Base-by-base conservation (phyloP, 2,113 vertebrate species). In the Takifugu flavidus region DNA sequence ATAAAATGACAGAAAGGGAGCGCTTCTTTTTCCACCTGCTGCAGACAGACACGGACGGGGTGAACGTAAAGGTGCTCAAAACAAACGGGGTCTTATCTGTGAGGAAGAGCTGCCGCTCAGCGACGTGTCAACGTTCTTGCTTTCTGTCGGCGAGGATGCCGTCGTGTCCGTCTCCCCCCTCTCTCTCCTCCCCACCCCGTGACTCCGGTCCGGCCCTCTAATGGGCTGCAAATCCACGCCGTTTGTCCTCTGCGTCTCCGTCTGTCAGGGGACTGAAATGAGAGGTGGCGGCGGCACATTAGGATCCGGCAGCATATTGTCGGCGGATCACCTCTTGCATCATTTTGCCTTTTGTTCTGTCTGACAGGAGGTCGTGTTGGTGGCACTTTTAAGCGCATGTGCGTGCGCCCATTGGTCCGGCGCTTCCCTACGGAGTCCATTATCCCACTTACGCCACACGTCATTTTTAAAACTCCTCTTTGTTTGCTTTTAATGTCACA, bases 261-360 rank as follows among this genome's bases (percentile, higher is more conserved):
- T 49, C 75, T 64, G 77, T 82, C 75, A 82, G 70, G 74, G 66
- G 81, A 59, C 69, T 72, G 67, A 84, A 86, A 82, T 85, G 83
- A 86, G 83, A 86, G 78, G 76, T 72, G 77, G 62, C 70, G 60
- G 77, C 20, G 28, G 62, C 80, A 62, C 83, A 82, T 87, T 82
- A 87, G 79, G 83, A 82, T 85, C 79, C 66, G 70, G 65, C 74
- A 68, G 70, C 77, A 56, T 53, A 70, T 74, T 81, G 79, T 74
- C 79, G 73, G 59, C 25, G 64, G 78, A 73, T 70, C 68, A 74
- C 73, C 74, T 82, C 73, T 65, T 80, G 82, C 70, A 82, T 86
- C 81, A 86, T 83, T 78, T 82, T 29, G 74, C 76, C 76, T 80
- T 84, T 83, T 84, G 82, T 87, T 78, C 83, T 4, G 55, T 70